phyloP scores from a whole-genome alignment of 2,113 vertebrate species.

The Elaphurus davidianus region DNA sequence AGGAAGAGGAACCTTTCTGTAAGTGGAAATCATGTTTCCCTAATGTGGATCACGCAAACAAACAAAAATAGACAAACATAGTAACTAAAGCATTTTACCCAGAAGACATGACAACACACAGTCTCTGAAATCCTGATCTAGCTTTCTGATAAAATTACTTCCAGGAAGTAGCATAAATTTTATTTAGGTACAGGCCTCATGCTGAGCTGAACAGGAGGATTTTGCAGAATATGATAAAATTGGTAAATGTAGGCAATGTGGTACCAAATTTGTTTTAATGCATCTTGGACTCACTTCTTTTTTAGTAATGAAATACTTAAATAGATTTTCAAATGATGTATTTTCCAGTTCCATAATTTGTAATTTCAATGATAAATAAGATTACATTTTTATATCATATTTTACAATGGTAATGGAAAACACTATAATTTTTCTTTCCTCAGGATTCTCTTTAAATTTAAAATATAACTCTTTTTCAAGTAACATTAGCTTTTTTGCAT shows the following conservation, averaged over 20 bases:
- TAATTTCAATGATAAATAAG: conserved; percentile 39
- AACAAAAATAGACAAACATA: not conserved
- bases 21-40: not conserved
- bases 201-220: not conserved
- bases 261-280: not conserved
- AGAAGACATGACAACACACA: not conserved
- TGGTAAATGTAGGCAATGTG: not conserved
- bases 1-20: not conserved
- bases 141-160: not conserved
- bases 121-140: not conserved
- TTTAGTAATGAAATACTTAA: conserved; percentile 16
- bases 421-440: not conserved
- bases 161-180: not conserved
- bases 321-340: conserved; percentile 5
- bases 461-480: not conserved
- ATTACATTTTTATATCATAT: not conserved
- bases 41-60: not conserved
- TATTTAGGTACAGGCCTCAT: not conserved
- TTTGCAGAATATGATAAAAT: not conserved
- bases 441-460: not conserved
- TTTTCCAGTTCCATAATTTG: not conserved
- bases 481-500: not conserved
- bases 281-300: not conserved
- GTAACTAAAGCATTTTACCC: not conserved
- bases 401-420: not conserved